phyloP scores from a whole-genome alignment of 1,140 invertebrate genomes.

The Rhyacophila brunnea region DNA sequence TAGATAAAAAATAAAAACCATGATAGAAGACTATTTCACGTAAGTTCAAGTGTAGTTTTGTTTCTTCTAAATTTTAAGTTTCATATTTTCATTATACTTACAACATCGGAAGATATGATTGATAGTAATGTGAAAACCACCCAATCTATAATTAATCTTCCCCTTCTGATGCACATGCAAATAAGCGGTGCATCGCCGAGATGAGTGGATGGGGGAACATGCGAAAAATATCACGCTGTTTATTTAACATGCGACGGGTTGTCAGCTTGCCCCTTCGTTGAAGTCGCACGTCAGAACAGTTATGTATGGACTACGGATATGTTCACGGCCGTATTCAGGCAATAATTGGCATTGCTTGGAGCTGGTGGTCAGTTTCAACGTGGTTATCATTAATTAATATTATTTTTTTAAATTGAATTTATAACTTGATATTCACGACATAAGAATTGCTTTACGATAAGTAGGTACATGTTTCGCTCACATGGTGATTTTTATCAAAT shows the following conservation, averaged over 20 bases:
- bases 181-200: conserved; percentile 12
- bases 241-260: conserved; percentile 24
- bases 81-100: not conserved
- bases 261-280: conserved; percentile 16
- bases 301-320: conserved; percentile 18
- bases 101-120: not conserved
- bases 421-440: no score
- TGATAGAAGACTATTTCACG: no score
- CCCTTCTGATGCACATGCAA: conserved; percentile 16
- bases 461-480: no score
- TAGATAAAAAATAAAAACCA: no score
- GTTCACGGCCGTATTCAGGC: not conserved
- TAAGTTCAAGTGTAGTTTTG: no score
- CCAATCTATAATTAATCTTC: conserved; percentile 18
- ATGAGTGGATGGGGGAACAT: conserved; percentile 12
- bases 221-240: conserved; percentile 27
- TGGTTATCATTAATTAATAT: no score
- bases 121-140: not conserved
- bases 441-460: no score
- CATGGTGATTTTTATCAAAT: no score
- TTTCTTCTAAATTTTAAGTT: no score
- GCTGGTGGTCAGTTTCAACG: no score
- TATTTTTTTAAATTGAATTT: no score
- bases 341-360: no score
- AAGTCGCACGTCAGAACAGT: conserved; percentile 21